A percentile compares a stretch with the other conserved stretches of the same genome.
phyloP scores from a whole-genome alignment of 2,113 vertebrate species.

The Hiodon tergisus region DNA sequence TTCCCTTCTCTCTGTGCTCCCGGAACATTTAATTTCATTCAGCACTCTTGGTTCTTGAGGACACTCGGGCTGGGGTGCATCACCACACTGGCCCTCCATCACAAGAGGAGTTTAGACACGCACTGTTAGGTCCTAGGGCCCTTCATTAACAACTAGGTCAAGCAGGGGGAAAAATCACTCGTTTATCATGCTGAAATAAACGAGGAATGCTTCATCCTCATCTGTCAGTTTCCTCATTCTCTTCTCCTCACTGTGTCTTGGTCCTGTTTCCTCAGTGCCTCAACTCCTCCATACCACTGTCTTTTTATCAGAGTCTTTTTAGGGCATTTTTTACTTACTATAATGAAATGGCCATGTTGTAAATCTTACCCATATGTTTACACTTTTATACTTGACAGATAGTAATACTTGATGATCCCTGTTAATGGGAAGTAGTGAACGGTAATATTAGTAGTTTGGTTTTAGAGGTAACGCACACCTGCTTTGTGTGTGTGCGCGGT shows the following conservation, averaged over 20 bases:
- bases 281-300: not conserved
- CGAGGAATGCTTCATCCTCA: not conserved
- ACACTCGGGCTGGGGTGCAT: not conserved
- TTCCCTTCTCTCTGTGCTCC: not conserved
- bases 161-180: not conserved
- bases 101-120: conserved; percentile 9
- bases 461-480: no score
- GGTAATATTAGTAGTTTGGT: no score
- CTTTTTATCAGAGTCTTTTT: not conserved
- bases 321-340: not conserved
- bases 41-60: not conserved
- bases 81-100: not conserved
- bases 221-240: conserved; percentile 1
- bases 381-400: not conserved
- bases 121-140: conserved; percentile 1
- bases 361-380: not conserved
- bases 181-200: not conserved
- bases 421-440: no score
- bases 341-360: no score
- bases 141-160: conserved; percentile 11
- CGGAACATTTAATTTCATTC: conserved; percentile 12
- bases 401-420: not conserved
- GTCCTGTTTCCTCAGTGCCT: not conserved
- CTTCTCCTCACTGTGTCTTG: no score
- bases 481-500: not conserved